Percentiles rank a stretch among this genome's conserved stretches.
These are phyloP conservation scores for Apocheima hispidaria DNA, from an alignment of 2,888 invertebrate species.

Conservation along the genomic window DNA sequence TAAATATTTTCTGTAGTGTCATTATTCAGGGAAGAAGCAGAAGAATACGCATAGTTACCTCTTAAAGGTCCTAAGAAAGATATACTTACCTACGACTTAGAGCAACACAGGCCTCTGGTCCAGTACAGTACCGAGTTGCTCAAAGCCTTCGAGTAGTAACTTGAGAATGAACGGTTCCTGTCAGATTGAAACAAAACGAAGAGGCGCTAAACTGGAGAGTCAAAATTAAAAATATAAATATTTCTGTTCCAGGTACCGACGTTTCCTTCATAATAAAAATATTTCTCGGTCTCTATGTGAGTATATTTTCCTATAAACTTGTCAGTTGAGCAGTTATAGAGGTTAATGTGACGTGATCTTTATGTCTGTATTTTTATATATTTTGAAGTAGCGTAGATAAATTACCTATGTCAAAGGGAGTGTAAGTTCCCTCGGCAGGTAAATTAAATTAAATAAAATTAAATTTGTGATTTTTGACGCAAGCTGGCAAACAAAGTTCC, in stretches of 20 bases:
- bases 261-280: background rate
- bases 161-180: background rate
- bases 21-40: too few species aligned
- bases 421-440: conserved; percentile 21
- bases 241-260: background rate
- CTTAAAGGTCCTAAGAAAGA: too few species aligned
- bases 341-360: conserved; percentile 39
- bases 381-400: conserved; percentile 32
- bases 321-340: conserved; percentile 31
- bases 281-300: conserved; percentile 18
- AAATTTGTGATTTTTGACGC: conserved; percentile 23
- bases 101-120: too few species aligned
- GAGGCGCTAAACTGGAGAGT: background rate
- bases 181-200: too few species aligned
- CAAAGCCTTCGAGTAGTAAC: too few species aligned
- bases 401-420: conserved; percentile 35
- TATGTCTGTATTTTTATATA: conserved; percentile 24
- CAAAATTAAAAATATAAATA: background rate
- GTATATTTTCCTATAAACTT: conserved; percentile 34
- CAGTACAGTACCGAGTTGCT: too few species aligned
- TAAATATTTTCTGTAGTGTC: too few species aligned
- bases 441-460: too few species aligned
- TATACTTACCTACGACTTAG: too few species aligned
- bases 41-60: too few species aligned
- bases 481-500: conserved; percentile 22